Conservation (phyloP, 2,888 invertebrate species). For the Drosophila anomelani region DNA sequence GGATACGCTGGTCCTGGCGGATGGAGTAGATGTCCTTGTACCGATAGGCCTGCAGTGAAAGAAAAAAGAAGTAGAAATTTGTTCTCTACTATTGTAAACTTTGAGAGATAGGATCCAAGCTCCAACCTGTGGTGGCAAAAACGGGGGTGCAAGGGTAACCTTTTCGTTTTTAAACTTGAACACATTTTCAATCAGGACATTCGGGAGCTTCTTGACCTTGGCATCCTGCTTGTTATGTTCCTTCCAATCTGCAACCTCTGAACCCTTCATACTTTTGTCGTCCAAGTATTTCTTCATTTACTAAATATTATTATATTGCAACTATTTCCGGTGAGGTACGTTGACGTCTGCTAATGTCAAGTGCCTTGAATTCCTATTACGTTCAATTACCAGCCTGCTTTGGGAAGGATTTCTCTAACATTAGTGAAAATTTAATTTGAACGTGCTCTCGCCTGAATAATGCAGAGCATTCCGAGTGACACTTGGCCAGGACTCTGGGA, state of each 20-base stretch:
- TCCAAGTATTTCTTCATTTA: constrained; percentile 21
- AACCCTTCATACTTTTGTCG: neutral
- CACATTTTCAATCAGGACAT: neutral
- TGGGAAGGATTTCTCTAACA: constrained; percentile 1
- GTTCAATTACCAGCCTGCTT: constrained; percentile 60
- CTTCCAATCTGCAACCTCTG: neutral
- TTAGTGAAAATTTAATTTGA: constrained; percentile 43
- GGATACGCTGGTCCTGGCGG: constrained; percentile 42
- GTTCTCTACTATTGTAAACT: neutral
- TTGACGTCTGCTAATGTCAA: constrained; percentile 9
- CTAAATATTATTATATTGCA: constrained; percentile 11
- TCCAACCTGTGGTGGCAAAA: neutral
- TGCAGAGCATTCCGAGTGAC: constrained; percentile 37
- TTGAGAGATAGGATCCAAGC: no score
- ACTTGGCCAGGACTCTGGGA: constrained; percentile 21
- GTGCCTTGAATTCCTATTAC: constrained; percentile 1
- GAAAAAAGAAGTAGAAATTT: neutral
- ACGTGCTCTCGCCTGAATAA: constrained; percentile 18
- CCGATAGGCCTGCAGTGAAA: constrained; percentile 44
- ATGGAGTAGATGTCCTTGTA: constrained; percentile 68
- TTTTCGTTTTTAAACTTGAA: neutral
- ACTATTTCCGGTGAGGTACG: constrained; percentile 5
- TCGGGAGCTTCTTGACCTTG: neutral
- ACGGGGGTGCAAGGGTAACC: neutral
- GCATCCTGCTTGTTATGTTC: neutral